Conservation (phyloP, 2,113 vertebrate species). For the Pachyramphus minor region DNA sequence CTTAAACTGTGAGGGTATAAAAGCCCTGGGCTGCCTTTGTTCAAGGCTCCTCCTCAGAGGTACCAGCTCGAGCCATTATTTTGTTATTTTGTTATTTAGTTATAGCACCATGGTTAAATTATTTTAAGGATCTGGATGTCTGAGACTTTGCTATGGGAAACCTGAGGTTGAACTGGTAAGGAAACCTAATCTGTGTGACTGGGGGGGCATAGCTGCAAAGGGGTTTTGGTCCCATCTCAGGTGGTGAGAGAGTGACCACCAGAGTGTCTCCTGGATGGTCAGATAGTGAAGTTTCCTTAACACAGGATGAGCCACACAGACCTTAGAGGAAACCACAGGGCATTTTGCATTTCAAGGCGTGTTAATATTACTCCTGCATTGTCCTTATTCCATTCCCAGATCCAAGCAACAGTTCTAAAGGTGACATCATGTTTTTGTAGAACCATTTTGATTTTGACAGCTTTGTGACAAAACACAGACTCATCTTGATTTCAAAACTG, state of each 20-base stretch:
- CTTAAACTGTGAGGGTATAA: no score
- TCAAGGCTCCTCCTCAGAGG: background rate
- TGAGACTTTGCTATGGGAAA: background rate
- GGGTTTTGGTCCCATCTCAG: background rate
- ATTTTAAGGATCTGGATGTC: background rate
- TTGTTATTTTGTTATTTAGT: background rate
- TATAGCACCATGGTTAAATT: background rate
- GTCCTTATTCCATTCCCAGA: background rate
- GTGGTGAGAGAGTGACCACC: background rate
- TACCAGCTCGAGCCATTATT: background rate
- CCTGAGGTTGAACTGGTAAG: fast-evolving
- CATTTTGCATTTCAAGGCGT: background rate
- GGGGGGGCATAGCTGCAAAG: background rate
- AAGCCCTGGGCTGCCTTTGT: background rate
- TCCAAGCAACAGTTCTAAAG: background rate
- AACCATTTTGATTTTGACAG: background rate
- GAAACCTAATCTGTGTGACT: background rate
- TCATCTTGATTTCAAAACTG: background rate
- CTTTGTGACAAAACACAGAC: background rate
- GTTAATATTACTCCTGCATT: background rate
- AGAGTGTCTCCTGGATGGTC: background rate
- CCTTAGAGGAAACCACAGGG: background rate
- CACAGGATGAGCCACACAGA: background rate
- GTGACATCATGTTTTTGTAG: background rate
- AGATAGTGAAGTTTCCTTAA: background rate